Conservation (phyloP, 2,113 vertebrate genomes). For the Murina feae region DNA sequence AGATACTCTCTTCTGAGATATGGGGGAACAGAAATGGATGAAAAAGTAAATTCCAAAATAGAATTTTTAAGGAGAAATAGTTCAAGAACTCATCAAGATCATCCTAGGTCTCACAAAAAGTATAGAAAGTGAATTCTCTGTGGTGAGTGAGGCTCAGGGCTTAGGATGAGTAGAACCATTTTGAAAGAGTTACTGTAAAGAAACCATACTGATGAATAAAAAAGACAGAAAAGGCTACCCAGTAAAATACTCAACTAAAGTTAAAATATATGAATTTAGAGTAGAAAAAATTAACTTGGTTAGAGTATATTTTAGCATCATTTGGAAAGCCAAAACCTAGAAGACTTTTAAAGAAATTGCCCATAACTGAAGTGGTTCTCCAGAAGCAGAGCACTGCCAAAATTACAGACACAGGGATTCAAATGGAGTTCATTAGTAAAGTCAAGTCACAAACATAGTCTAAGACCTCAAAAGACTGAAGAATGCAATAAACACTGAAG, state of each 20-base stretch:
- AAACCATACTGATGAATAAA: background rate
- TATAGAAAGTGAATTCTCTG: background rate
- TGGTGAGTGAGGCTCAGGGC: background rate
- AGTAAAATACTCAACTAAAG: conserved; percentile 9
- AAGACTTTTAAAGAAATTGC: background rate
- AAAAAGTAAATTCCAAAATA: background rate
- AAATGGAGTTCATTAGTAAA: background rate
- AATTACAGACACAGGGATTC: background rate
- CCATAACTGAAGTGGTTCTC: background rate
- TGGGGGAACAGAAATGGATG: background rate
- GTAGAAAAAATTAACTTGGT: background rate
- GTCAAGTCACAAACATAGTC: background rate
- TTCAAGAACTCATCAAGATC: background rate
- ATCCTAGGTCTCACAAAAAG: background rate
- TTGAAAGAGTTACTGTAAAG: background rate
- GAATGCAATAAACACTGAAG: background rate
- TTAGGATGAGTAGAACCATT: background rate
- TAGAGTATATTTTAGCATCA: background rate
- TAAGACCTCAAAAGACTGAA: background rate
- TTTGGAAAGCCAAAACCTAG: background rate
- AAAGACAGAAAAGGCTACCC: background rate
- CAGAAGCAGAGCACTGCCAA: background rate
- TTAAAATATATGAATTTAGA: background rate
- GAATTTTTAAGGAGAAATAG: background rate
- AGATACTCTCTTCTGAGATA: background rate